Evolutionary conservation across 2,888 invertebrate species (phyloP).

Genomic region (Oxytorus armatus): DNA sequence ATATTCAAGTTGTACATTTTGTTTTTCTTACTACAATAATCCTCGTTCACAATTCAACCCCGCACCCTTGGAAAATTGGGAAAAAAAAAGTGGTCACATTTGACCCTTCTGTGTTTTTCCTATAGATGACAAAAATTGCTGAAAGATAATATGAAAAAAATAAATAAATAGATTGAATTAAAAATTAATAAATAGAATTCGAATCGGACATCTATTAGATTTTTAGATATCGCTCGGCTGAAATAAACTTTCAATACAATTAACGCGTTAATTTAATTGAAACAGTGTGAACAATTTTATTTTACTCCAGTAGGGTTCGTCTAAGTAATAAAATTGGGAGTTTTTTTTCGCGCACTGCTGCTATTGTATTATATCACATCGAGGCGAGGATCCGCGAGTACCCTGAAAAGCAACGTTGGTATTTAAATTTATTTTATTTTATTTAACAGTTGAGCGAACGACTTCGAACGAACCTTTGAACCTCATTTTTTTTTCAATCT

Average conservation of each 20-base stretch:
- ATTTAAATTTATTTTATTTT: slow-evolving; percentile 74
- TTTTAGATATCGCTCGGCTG: not conserved
- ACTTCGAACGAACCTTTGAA: slow-evolving; percentile 71
- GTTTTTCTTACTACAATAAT: slow-evolving; percentile 33
- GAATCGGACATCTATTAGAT: too few species aligned
- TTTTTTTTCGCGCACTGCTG: not conserved
- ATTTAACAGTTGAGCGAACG: slow-evolving; percentile 75
- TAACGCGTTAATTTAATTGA: too few species aligned
- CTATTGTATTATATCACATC: not conserved
- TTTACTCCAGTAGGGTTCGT: too few species aligned
- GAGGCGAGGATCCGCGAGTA: not conserved
- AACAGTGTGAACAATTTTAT: too few species aligned
- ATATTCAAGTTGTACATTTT: slow-evolving; percentile 47
- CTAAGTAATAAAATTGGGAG: not conserved
- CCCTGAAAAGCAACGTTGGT: slow-evolving; percentile 51
- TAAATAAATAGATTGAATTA: not conserved
- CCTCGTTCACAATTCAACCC: slow-evolving; percentile 28
- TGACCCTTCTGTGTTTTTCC: slow-evolving; percentile 4
- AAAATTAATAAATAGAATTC: not conserved
- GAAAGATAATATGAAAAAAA: not conserved
- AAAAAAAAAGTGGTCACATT: slow-evolving; percentile 22
- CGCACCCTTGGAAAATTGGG: slow-evolving; percentile 14
- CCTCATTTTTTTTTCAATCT: slow-evolving; percentile 56
- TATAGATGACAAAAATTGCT: not conserved
- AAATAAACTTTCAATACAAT: not conserved